phyloP scores from a whole-genome alignment of 2,888 invertebrate species.

The Furcula furcula region DNA sequence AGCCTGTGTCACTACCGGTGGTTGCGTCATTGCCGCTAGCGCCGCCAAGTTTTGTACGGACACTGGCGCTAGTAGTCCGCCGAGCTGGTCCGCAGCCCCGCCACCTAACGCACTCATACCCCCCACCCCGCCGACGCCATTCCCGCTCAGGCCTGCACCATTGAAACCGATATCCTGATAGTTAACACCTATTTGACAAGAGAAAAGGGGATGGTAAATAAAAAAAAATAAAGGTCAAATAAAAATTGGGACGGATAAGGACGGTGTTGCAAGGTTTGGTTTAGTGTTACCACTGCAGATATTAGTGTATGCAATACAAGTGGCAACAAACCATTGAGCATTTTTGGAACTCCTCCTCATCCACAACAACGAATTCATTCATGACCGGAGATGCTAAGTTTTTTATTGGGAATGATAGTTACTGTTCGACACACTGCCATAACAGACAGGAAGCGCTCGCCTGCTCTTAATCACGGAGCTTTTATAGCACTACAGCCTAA shows the following conservation, averaged over 20 bases:
- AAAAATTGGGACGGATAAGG: slow-evolving; percentile 7
- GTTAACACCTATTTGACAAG: slow-evolving; percentile 63
- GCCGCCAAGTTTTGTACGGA: slow-evolving; percentile 96
- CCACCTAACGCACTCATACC: slow-evolving; percentile 22
- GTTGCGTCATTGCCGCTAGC: slow-evolving; percentile 90
- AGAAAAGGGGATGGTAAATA: slow-evolving; percentile 31
- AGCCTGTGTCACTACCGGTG: slow-evolving; percentile 79
- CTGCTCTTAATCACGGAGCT: too few relatives aligned
- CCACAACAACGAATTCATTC: too few relatives aligned
- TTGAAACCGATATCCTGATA: slow-evolving; percentile 79
- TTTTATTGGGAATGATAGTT: too few relatives aligned
- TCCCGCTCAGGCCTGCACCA: slow-evolving; percentile 74
- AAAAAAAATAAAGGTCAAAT: slow-evolving; percentile 23
- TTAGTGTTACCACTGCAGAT: too few relatives aligned
- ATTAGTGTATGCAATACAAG: too few relatives aligned
- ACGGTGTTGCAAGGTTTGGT: slow-evolving; percentile 5
- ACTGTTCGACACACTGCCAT: too few relatives aligned
- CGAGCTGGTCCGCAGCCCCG: slow-evolving; percentile 93
- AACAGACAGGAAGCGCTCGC: too few relatives aligned
- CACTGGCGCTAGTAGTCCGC: slow-evolving; percentile 91
- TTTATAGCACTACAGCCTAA: too few relatives aligned
- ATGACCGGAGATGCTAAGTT: too few relatives aligned
- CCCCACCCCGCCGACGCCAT: slow-evolving; percentile 51
- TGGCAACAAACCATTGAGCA: too few relatives aligned
- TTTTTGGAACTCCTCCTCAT: too few relatives aligned